phyloP scores from a whole-genome alignment of 2,113 vertebrate genomes.

The Alces alces region DNA sequence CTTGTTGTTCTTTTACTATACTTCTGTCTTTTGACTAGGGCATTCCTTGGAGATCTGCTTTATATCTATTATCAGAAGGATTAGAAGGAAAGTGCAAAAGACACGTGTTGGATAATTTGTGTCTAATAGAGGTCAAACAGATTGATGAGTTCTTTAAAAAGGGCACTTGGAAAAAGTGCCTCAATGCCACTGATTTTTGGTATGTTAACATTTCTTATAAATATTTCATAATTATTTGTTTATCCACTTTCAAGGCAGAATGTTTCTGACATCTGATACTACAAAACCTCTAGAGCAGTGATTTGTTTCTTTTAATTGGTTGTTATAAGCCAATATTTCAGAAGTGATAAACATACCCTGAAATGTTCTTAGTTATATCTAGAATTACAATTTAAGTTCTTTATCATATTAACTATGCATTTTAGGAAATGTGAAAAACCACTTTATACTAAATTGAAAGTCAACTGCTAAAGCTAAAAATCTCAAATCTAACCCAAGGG shows the following conservation, averaged over 20 bases:
- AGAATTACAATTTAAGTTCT: background rate
- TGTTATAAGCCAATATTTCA: background rate
- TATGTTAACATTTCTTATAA: background rate
- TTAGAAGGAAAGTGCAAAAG: background rate
- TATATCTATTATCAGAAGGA: background rate
- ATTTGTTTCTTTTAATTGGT: background rate
- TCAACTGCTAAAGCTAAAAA: background rate
- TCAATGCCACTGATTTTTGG: background rate
- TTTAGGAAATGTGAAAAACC: background rate
- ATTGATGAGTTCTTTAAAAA: background rate
- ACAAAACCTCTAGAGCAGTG: background rate
- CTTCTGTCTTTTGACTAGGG: background rate
- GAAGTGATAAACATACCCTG: background rate
- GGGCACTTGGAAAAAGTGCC: background rate
- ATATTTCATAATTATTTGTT: background rate
- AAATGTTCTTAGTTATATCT: background rate
- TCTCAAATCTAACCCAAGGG: background rate
- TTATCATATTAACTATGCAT: background rate
- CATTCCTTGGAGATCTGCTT: background rate
- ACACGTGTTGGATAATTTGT: background rate
- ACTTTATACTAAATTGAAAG: background rate
- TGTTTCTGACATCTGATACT: background rate
- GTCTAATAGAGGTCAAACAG: background rate
- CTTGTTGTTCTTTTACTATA: background rate
- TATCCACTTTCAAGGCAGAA: background rate